Conservation (phyloP, 1,140 invertebrate species). For the Sinonovacula constricta region DNA sequence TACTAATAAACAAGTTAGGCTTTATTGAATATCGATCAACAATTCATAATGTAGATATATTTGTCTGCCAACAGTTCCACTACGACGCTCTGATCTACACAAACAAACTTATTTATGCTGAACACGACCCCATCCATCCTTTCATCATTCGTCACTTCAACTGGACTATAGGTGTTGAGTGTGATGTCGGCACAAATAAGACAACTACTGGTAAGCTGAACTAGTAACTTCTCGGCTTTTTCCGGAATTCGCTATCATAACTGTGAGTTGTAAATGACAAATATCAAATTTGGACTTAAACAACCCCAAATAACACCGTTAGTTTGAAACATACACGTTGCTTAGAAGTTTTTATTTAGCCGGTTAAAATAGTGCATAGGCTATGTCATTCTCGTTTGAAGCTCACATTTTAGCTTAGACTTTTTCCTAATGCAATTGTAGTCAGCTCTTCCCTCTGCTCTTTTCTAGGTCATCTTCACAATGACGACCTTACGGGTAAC, state of each 20-base stretch:
- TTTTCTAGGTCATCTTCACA: conserved; percentile 5
- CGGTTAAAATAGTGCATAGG: not conserved
- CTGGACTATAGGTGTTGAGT: conserved; percentile 24
- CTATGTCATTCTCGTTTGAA: not conserved
- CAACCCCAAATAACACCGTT: not conserved
- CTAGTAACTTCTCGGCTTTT: not conserved
- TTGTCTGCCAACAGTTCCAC: not conserved
- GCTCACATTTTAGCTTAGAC: not conserved
- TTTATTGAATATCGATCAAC: not conserved
- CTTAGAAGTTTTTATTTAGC: not conserved
- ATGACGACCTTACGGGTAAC: not conserved
- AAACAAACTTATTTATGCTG: conserved; percentile 41
- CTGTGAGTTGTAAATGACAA: not conserved
- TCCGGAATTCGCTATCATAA: not conserved
- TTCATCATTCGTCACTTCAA: no score
- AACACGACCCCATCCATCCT: conserved; percentile 28
- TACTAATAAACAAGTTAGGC: not conserved
- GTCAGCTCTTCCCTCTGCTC: not conserved
- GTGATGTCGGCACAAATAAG: conserved; percentile 17
- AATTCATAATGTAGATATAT: no score
- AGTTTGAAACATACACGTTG: not conserved
- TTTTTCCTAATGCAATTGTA: not conserved
- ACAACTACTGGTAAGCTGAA: conserved; percentile 2
- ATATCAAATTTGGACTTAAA: not conserved
- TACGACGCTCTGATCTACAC: conserved; percentile 14